Evolutionary conservation across 2,113 vertebrate genomes (phyloP).

Genomic region (Ceratotherium simum): DNA sequence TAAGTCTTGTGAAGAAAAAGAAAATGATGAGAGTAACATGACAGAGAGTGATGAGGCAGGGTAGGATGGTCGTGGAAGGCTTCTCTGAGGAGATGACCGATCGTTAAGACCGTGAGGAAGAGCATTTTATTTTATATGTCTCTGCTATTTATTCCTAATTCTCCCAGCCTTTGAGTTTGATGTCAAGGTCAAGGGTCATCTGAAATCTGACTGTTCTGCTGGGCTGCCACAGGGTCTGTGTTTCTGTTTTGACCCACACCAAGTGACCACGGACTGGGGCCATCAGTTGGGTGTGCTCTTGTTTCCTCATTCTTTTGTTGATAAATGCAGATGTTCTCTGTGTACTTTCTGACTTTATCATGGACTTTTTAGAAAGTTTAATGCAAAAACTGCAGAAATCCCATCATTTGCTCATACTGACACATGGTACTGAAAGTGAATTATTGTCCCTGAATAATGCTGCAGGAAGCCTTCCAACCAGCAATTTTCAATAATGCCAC

Average conservation of each 20-base stretch:
- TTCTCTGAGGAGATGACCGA: background rate
- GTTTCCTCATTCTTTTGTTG: background rate
- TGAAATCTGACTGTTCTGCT: background rate
- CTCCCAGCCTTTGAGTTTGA: background rate
- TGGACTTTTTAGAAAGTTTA: conserved; percentile 45
- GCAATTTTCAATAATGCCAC: conserved; percentile 66
- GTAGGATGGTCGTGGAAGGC: no score
- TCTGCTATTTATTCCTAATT: background rate
- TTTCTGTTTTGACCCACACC: background rate
- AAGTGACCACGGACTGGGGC: background rate
- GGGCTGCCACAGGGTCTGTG: background rate
- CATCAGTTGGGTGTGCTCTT: accelerated
- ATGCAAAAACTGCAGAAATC: conserved; percentile 58
- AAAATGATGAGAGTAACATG: background rate
- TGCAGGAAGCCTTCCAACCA: conserved; percentile 71
- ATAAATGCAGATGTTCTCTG: background rate
- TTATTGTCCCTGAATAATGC: conserved; percentile 45
- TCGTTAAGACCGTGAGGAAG: background rate
- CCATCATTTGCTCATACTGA: conserved; percentile 35
- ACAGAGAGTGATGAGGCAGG: background rate
- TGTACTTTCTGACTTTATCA: background rate
- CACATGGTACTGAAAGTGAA: conserved; percentile 56
- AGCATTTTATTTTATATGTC: background rate
- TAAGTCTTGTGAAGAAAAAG: background rate
- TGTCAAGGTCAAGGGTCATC: background rate